Evolutionary conservation across 2,888 invertebrate species (phyloP).

Genomic region (Seira musarum): DNA sequence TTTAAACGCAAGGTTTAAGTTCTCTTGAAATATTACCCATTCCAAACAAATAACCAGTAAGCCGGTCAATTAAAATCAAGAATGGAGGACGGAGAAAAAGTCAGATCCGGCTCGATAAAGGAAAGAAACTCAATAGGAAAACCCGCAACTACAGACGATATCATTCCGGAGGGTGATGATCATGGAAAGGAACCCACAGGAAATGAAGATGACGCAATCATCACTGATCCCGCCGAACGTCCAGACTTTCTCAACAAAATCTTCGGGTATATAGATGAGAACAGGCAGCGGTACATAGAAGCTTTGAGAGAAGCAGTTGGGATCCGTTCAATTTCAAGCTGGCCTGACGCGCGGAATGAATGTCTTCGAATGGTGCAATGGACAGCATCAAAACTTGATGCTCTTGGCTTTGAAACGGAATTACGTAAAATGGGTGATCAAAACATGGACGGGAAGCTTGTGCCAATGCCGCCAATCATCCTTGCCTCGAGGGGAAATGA

Average conservation of each 20-base stretch:
- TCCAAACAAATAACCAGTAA: too few species aligned
- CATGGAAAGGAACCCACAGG: not conserved
- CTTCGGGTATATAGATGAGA: conserved; percentile 83
- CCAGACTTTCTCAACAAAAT: conserved; percentile 52
- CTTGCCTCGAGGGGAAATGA: conserved; percentile 87
- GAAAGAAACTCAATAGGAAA: not conserved
- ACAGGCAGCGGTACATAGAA: conserved; percentile 83
- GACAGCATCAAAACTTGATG: conserved; percentile 80
- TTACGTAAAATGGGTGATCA: conserved; percentile 85
- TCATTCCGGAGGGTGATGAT: not conserved
- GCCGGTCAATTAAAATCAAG: too few species aligned
- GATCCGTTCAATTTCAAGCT: conserved; percentile 94
- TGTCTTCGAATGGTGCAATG: conserved; percentile 90
- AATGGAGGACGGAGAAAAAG: not conserved
- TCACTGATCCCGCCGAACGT: conserved; percentile 43
- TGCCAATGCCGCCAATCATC: conserved; percentile 89
- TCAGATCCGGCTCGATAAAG: not conserved
- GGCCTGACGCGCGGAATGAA: conserved; percentile 86
- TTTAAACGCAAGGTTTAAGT: too few species aligned
- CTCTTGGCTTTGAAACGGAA: conserved; percentile 81
- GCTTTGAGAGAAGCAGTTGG: conserved; percentile 88
- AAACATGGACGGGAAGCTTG: conserved; percentile 75
- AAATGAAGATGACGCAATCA: conserved; percentile 51
- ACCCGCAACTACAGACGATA: not conserved
- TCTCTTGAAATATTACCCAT: too few species aligned